phyloP scores from a whole-genome alignment of 1,140 invertebrate genomes.

The Calycopis cecrops region DNA sequence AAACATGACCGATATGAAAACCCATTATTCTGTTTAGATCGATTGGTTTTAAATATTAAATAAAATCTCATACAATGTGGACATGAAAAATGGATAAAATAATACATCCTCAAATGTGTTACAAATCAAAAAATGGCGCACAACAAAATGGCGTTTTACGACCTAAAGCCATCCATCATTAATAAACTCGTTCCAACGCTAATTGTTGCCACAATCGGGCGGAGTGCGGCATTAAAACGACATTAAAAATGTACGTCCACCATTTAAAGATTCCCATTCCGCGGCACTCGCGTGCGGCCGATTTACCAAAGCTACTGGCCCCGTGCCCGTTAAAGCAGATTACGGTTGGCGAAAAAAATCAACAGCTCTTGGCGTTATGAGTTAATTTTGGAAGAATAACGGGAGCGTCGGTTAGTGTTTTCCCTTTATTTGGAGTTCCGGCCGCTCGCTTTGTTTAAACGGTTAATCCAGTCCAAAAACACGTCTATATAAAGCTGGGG shows the following conservation, averaged over 20 bases:
- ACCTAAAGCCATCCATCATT: conserved; percentile 56
- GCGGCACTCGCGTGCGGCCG: conserved; percentile 60
- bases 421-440: conserved; percentile 66
- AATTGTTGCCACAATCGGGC: conserved; percentile 65
- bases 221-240: conserved; percentile 60
- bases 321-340: conserved; percentile 69
- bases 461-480: conserved; percentile 67
- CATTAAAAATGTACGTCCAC: conserved; percentile 69
- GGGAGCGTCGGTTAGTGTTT: conserved; percentile 60
- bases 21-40: too few species aligned
- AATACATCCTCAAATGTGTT: too few species aligned
- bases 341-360: conserved; percentile 62
- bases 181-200: conserved; percentile 68
- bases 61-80: too few species aligned
- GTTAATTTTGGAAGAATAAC: conserved; percentile 74
- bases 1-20: too few species aligned
- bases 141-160: conserved; percentile 39
- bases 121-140: not conserved
- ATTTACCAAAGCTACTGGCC: conserved; percentile 68
- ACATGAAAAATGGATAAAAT: too few species aligned
- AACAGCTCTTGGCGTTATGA: conserved; percentile 69
- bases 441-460: conserved; percentile 64
- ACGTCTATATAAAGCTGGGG: conserved; percentile 52
- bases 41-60: too few species aligned
- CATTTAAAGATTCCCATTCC: conserved; percentile 72